A percentile compares a stretch with the other conserved stretches of the same genome.
Evolutionary conservation across 2,888 invertebrate genomes (phyloP).

Genomic region (Agrenia bidenticulata): DNA sequence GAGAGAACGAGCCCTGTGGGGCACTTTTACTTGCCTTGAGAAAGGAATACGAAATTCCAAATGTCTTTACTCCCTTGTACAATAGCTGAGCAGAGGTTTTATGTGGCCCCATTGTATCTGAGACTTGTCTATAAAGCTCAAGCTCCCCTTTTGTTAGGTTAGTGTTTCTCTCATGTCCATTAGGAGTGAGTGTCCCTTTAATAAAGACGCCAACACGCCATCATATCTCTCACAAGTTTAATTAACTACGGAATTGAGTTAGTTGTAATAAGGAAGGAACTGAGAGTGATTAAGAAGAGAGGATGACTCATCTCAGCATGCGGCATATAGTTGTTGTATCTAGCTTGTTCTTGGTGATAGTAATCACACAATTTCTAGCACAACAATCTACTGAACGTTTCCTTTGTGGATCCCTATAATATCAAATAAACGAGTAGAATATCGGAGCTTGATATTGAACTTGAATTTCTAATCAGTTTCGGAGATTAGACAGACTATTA

Average conservation of each 20-base stretch:
- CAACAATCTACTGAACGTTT: neutral
- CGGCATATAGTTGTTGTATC: neutral
- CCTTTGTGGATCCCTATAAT: neutral
- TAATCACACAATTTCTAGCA: no score
- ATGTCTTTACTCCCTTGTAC: neutral
- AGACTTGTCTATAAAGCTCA: neutral
- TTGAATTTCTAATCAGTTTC: neutral
- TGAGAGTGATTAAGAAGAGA: constrained; percentile 20
- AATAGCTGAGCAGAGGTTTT: constrained; percentile 1
- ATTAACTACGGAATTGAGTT: constrained; percentile 26
- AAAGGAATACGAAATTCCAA: constrained; percentile 39
- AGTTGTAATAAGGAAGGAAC: constrained; percentile 15
- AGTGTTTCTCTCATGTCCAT: neutral
- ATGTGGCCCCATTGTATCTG: constrained; percentile 1
- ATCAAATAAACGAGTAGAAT: neutral
- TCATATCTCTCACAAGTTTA: no score
- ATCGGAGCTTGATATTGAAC: constrained; percentile 1
- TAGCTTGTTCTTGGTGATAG: neutral
- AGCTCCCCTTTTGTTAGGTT: neutral
- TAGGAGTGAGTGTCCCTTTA: constrained; percentile 21
- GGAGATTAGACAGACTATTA: neutral
- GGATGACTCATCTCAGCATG: constrained; percentile 3
- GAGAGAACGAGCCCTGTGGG: constrained; percentile 42
- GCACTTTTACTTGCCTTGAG: constrained; percentile 38
- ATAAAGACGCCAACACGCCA: no score